These are phyloP conservation scores for Boulengeromyrus knoepffleri DNA, from an alignment of 2,113 vertebrate genomes.

Conservation along the genomic window DNA sequence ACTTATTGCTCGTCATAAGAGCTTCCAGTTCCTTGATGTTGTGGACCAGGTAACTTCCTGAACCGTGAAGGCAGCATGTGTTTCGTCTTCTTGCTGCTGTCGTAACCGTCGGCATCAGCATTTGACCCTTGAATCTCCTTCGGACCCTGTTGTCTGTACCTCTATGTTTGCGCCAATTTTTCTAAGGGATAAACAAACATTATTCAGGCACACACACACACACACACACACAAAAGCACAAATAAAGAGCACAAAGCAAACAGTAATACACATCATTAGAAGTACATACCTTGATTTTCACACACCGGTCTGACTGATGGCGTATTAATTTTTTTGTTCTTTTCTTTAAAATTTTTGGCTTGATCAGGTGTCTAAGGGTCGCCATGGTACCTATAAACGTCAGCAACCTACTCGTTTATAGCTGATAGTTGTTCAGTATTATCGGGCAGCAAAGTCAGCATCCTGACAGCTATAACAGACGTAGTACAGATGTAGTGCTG, in stretches of 20 bases:
- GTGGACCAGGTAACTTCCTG: conserved; percentile 89
- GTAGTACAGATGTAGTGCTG: background rate
- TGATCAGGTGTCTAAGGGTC: conserved; percentile 82
- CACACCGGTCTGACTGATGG: conserved; percentile 94
- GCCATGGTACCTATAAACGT: conserved; percentile 72
- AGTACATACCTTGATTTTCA: conserved; percentile 80
- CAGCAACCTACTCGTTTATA: background rate
- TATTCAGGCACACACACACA: background rate
- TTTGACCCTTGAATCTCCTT: conserved; percentile 93
- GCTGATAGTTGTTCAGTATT: background rate
- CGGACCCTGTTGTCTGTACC: conserved; percentile 95
- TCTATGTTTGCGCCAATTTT: conserved; percentile 93
- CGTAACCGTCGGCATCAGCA: conserved; percentile 95
- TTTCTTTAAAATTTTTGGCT: conserved; percentile 91
- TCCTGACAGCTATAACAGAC: background rate
- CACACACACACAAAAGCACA: no score
- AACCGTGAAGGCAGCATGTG: conserved; percentile 91
- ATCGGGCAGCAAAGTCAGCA: background rate
- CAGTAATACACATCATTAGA: background rate
- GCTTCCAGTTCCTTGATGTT: conserved; percentile 93
- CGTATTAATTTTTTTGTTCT: conserved; percentile 96
- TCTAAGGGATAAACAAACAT: conserved; percentile 34
- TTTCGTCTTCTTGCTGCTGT: conserved; percentile 95
- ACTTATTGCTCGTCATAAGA: conserved; percentile 98
- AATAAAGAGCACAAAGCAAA: background rate